phyloP scores from a whole-genome alignment of 1,140 invertebrate genomes.

The Drosophila pachea region DNA sequence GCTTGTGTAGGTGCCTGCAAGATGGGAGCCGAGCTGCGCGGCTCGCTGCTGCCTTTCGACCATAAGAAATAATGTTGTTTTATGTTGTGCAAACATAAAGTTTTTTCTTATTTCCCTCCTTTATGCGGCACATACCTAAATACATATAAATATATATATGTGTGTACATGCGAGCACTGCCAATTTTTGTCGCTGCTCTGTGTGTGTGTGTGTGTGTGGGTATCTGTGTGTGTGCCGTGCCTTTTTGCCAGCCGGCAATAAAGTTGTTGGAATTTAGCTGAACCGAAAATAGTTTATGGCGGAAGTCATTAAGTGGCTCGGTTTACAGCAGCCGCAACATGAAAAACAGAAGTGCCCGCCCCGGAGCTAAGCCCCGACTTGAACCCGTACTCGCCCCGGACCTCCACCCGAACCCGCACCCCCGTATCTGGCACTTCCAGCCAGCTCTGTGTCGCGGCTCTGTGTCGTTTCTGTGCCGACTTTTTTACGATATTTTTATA shows the following conservation, averaged over 20 bases:
- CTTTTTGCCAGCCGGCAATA: slow-evolving; percentile 61
- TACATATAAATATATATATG: slow-evolving; percentile 14
- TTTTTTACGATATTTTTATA: slow-evolving; percentile 77
- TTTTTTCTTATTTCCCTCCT: slow-evolving; percentile 50
- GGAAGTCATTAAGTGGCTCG: slow-evolving; percentile 77
- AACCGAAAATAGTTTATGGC: slow-evolving; percentile 78
- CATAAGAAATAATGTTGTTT: slow-evolving; percentile 78
- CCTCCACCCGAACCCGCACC: not conserved
- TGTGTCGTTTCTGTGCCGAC: slow-evolving; percentile 40
- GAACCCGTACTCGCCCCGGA: not conserved
- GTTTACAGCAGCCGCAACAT: slow-evolving; percentile 77
- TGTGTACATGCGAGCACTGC: slow-evolving; percentile 38
- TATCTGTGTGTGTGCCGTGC: slow-evolving; percentile 30
- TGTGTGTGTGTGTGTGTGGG: slow-evolving; percentile 28
- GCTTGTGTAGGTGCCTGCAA: slow-evolving; percentile 57
- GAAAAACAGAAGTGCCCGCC: slow-evolving; percentile 74
- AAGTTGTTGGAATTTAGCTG: slow-evolving; percentile 78
- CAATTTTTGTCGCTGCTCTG: slow-evolving; percentile 72
- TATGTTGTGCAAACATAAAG: slow-evolving; percentile 77
- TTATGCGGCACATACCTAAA: slow-evolving; percentile 30
- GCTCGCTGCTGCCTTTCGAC: slow-evolving; percentile 41
- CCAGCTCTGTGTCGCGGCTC: slow-evolving; percentile 3
- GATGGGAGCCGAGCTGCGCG: slow-evolving; percentile 3
- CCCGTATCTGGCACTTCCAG: slow-evolving; percentile 1
- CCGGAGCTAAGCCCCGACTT: slow-evolving; percentile 27